Evolutionary conservation across 2,113 vertebrate species (phyloP), one percentile per base, ranked within the genome.

Genomic region (Neolamprologus modestus): DNA sequence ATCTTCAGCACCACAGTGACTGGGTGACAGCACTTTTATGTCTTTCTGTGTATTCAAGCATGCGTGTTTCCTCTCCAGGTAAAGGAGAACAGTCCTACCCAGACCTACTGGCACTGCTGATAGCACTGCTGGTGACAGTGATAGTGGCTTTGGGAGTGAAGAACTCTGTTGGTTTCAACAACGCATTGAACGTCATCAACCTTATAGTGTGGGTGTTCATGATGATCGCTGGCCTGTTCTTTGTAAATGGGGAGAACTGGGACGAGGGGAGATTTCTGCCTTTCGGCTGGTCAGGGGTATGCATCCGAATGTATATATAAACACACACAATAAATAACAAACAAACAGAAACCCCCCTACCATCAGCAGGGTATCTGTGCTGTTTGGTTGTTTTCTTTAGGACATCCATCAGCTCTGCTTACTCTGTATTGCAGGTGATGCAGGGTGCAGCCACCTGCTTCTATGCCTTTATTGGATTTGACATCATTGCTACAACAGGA

Each of bases 391-490:
- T 78, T 7, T 50, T 83, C 17, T 84, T 13, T 55, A 14, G 83
- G 24, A 37, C 9, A 66, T 7, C 17, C 26, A n/a, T 81, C 2
- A n/a, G 35, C 78, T 17, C 24, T 37, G 2, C n/a, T 52, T 7
- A 12, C 12, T 90, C 45, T 28, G 2, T 37, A 16, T 24, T 84
- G 16, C 95, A 99, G 99, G 99, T 99, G 81, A 97, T 99, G 93
- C 98, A 99, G 94, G 99, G 99, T 14, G 99, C 99, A 19, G 99
- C 99, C 1, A 99, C 98, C 0, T 99, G 98, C 83, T 99, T 99
- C 96, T 99, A 99, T 0, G 99, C 99, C 84, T 99, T 99, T 94
- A 99, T 99, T 4, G 99, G 99, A 33, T 99, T 99, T 28, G 99
- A 99, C 95, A 99, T 99, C 93, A 99, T 99, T 0, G 99, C 99